Evolutionary conservation across 1,140 invertebrate genomes (phyloP).

Genomic region (Tachypleus tridentatus): DNA sequence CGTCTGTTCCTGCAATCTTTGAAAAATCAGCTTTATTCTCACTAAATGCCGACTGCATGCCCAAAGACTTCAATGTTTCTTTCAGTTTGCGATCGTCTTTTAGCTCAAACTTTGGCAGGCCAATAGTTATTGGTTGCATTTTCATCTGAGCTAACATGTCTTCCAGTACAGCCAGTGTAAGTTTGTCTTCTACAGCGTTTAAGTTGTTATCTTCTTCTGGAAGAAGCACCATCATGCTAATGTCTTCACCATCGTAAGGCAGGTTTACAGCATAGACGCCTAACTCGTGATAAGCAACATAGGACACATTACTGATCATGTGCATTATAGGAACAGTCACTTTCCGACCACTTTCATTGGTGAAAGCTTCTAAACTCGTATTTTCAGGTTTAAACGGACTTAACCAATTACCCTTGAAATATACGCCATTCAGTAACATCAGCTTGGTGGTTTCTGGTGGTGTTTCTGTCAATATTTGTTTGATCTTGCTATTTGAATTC

Average conservation of each 20-base stretch:
- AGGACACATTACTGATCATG: neutral
- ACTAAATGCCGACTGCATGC: constrained; percentile 8
- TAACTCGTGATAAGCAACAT: neutral
- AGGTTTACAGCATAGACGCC: neutral
- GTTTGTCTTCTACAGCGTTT: neutral
- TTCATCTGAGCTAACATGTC: neutral
- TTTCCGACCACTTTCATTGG: neutral
- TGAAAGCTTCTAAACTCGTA: neutral
- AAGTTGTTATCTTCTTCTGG: neutral
- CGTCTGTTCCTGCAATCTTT: neutral
- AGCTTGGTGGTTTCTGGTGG: too few species aligned
- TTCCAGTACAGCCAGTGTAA: neutral
- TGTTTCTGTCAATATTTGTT: too few species aligned
- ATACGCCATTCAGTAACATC: neutral
- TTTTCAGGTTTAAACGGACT: neutral
- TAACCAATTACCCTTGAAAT: neutral
- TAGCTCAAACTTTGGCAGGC: neutral
- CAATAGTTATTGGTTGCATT: neutral
- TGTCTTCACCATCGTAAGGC: neutral
- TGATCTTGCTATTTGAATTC: too few species aligned
- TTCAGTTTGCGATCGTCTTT: constrained; percentile 2
- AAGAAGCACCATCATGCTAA: constrained; percentile 4
- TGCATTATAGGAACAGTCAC: too few species aligned
- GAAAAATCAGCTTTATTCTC: constrained; percentile 3
- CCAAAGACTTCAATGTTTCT: constrained; percentile 1